phyloP scores from a whole-genome alignment of 2,888 invertebrate species.

The Caenorhabditis sulstoni region DNA sequence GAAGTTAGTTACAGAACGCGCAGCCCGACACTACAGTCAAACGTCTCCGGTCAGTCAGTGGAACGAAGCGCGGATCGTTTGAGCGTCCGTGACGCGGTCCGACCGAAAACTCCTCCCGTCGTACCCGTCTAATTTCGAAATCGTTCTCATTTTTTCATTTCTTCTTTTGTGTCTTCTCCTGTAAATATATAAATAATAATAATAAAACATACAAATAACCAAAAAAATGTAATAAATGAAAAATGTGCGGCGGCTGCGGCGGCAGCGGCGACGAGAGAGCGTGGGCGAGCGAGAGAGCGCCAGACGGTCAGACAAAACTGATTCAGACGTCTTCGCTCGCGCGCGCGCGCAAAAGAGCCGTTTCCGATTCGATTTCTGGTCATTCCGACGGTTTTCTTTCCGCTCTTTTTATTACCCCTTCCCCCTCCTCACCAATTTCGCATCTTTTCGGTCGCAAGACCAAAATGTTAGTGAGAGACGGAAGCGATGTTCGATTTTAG shows the following conservation, averaged over 20 bases:
- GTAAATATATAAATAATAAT: too few species aligned
- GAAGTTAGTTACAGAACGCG: slow-evolving; percentile 55
- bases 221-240: too few species aligned
- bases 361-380: slow-evolving; percentile 1
- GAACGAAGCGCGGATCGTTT: slow-evolving; percentile 56
- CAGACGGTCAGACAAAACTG: slow-evolving; percentile 1
- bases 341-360: not conserved
- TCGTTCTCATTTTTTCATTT: slow-evolving; percentile 8
- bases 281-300: slow-evolving; percentile 12
- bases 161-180: not conserved
- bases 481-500: slow-evolving; percentile 38
- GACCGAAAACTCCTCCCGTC: slow-evolving; percentile 65
- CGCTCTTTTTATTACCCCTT: too few species aligned
- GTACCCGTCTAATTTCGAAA: slow-evolving; percentile 21
- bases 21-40: slow-evolving; percentile 67
- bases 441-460: too few species aligned
- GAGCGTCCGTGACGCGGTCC: slow-evolving; percentile 65
- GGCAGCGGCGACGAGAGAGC: slow-evolving; percentile 19
- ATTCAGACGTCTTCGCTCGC: slow-evolving; percentile 3
- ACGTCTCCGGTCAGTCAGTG: slow-evolving; percentile 58
- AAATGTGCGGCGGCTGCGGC: too few species aligned
- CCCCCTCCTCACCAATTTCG: too few species aligned
- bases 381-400: too few species aligned
- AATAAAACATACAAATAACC: too few species aligned
- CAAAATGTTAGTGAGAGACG: too few species aligned